Percentiles rank a stretch among this genome's conserved stretches.
Evolutionary conservation across 2,113 vertebrate species (phyloP).

Genomic region (Lontra canadensis): DNA sequence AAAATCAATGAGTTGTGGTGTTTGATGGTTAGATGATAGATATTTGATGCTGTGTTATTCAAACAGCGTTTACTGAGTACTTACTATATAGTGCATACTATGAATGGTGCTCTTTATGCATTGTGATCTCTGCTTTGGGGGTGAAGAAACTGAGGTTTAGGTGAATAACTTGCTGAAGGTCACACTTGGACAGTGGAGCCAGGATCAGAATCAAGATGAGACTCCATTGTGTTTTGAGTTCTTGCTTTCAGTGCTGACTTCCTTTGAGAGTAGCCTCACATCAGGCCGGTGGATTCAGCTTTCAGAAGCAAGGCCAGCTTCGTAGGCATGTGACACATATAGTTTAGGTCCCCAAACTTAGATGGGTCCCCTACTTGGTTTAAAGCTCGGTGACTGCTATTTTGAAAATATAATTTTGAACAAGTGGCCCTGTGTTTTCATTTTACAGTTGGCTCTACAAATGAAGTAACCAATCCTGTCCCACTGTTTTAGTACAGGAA

Average conservation of each 20-base stretch:
- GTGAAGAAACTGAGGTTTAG: neutral
- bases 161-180: neutral
- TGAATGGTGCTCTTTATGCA: neutral
- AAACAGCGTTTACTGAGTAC: neutral
- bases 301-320: neutral
- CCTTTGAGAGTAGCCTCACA: neutral
- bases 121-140: neutral
- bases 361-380: neutral
- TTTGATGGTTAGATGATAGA: neutral
- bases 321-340: no score
- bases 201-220: neutral
- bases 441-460: neutral
- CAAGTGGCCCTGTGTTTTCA: neutral
- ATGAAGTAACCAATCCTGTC: neutral
- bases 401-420: slow-evolving; percentile 18
- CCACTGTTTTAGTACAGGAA: neutral
- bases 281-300: neutral
- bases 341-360: neutral
- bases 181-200: neutral
- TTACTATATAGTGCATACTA: rapidly evolving
- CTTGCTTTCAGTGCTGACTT: neutral
- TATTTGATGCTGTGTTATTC: neutral
- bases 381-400: neutral
- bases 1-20: neutral
- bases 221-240: neutral